These are phyloP conservation scores for Disparrhopalites patrizii DNA, from an alignment of 2,888 invertebrate genomes.

Conservation along the genomic window DNA sequence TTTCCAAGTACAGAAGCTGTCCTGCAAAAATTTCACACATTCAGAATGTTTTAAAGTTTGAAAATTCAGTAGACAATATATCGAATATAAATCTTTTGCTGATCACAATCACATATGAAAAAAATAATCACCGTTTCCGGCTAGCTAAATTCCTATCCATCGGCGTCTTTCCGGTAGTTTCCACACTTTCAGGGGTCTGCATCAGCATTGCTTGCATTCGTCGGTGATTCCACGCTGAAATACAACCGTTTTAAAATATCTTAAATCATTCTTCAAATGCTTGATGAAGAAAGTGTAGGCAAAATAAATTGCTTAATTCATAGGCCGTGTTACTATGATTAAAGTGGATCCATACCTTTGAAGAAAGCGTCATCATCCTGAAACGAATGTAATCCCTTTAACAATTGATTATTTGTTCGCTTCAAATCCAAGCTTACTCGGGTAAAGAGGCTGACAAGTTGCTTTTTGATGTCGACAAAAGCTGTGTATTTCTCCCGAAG, in stretches of 20 bases:
- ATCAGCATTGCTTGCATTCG: constrained; percentile 16
- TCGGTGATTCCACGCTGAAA: constrained; percentile 20
- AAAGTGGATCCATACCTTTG: constrained; percentile 12
- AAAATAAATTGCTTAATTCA: too few relatives aligned
- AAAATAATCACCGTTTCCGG: background rate
- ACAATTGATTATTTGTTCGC: constrained; percentile 14
- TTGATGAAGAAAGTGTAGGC: background rate
- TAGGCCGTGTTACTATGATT: too few relatives aligned
- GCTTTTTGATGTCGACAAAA: constrained; percentile 7
- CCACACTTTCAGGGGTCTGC: background rate
- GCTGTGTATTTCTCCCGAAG: constrained; percentile 7
- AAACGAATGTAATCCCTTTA: background rate
- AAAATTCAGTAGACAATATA: too few relatives aligned
- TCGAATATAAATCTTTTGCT: too few relatives aligned
- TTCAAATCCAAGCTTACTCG: constrained; percentile 11
- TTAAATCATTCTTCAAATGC: background rate
- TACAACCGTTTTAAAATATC: background rate
- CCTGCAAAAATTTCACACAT: too few relatives aligned
- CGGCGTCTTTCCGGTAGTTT: background rate
- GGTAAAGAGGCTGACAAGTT: constrained; percentile 11
- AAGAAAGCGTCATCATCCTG: constrained; percentile 5
- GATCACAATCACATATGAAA: too few relatives aligned
- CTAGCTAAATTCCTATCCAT: background rate
- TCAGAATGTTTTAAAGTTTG: too few relatives aligned
- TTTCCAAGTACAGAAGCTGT: too few relatives aligned